Percentiles rank a stretch among this genome's conserved stretches.
phyloP scores from a whole-genome alignment of 2,113 vertebrate species.

The Protobothrops mucrosquamatus region DNA sequence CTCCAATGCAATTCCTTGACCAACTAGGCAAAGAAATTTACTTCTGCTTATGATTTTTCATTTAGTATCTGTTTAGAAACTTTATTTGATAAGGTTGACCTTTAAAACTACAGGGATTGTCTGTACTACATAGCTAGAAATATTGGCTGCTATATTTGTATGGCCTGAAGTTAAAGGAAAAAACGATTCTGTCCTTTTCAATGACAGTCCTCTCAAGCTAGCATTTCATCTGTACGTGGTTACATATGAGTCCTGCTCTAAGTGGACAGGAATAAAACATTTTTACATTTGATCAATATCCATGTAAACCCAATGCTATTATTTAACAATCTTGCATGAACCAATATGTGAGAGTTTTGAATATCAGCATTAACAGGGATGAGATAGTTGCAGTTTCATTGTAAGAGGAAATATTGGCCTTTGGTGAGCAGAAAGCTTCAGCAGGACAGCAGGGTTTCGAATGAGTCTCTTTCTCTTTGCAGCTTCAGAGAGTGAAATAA shows the following conservation, averaged over 20 bases:
- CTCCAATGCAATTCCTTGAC: background rate
- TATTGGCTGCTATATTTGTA: background rate
- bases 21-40: background rate
- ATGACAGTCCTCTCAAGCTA: background rate
- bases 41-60: background rate
- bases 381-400: rapidly evolving
- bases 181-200: background rate
- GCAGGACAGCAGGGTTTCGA: background rate
- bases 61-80: background rate
- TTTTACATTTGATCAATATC: background rate
- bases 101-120: background rate
- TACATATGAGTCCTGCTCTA: background rate
- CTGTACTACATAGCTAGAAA: background rate
- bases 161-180: background rate
- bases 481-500: conserved; percentile 4
- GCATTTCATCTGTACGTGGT: background rate
- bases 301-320: background rate
- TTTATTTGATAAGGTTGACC: background rate
- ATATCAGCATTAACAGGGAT: background rate
- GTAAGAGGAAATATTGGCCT: background rate
- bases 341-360: background rate
- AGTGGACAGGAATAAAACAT: background rate
- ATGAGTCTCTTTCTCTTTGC: background rate
- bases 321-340: background rate
- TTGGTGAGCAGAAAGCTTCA: background rate